These are phyloP conservation scores for Ctenochaetus hawaiiensis DNA, from an alignment of 2,797 vertebrate species.

Conservation along the genomic window DNA sequence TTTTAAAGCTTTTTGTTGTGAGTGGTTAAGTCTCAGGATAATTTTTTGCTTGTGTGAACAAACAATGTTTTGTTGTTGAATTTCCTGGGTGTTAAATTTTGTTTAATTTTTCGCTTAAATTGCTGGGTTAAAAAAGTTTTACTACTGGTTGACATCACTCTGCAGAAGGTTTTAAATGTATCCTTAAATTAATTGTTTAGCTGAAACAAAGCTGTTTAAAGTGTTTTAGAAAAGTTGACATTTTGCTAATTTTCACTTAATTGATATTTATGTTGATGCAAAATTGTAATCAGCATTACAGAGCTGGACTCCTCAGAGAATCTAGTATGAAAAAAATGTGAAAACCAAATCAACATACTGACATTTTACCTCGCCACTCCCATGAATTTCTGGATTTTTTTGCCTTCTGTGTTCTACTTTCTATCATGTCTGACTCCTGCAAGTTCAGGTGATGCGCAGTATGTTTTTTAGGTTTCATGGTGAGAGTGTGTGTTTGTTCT, in stretches of 20 bases:
- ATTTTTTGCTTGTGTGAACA: too few relatives aligned
- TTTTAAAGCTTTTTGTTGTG: too few relatives aligned
- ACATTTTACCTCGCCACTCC: too few relatives aligned
- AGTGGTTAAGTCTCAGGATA: too few relatives aligned
- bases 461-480: slow-evolving; percentile 45
- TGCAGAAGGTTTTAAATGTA: not conserved
- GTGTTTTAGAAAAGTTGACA: not conserved
- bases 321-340: too few relatives aligned
- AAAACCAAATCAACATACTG: too few relatives aligned
- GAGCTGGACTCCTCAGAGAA: not conserved
- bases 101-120: not conserved
- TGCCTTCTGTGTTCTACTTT: slow-evolving; percentile 8
- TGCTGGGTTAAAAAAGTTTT: not conserved
- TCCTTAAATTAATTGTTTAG: not conserved
- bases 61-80: not conserved
- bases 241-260: not conserved
- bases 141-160: not conserved
- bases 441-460: slow-evolving; percentile 30
- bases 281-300: not conserved
- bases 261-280: not conserved
- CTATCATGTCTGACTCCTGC: slow-evolving; percentile 20
- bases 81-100: not conserved
- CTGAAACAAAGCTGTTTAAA: not conserved
- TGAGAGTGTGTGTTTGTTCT: slow-evolving; percentile 39
- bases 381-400: not conserved